phyloP scores from a whole-genome alignment of 2,797 vertebrate species.

The Prionace glauca region DNA sequence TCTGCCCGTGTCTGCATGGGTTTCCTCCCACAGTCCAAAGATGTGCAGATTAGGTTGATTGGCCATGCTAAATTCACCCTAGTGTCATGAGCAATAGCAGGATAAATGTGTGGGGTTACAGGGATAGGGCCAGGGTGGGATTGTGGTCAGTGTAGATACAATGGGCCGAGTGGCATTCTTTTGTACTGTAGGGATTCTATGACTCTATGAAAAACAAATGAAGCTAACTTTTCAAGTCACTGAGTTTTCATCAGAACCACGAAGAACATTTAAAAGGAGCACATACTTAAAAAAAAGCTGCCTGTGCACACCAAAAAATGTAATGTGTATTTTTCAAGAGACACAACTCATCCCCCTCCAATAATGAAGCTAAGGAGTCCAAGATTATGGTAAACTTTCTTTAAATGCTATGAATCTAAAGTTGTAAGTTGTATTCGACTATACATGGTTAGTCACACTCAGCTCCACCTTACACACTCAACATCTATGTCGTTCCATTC shows the following conservation, averaged over 20 bases:
- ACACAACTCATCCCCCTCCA: neutral
- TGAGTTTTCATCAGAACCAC: neutral
- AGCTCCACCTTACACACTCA: neutral
- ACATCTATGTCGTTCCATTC: neutral
- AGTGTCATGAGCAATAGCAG: no score
- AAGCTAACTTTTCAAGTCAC: neutral
- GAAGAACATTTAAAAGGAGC: neutral
- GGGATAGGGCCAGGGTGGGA: no score
- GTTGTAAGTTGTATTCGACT: neutral
- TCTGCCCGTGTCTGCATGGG: no score
- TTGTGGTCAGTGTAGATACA: no score
- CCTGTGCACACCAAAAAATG: neutral
- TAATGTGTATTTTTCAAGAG: neutral
- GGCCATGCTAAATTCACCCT: no score
- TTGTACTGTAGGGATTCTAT: no score
- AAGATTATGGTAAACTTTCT: neutral
- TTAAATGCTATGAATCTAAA: neutral
- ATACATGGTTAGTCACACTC: neutral
- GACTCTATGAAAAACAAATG: no score
- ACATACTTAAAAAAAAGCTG: neutral
- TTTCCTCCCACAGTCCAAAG: no score
- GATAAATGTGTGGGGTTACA: no score
- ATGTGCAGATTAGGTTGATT: no score
- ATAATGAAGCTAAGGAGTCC: neutral
- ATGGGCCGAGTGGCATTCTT: no score